phyloP scores from a whole-genome alignment of 1,140 invertebrate species.

The Arion vulgaris region DNA sequence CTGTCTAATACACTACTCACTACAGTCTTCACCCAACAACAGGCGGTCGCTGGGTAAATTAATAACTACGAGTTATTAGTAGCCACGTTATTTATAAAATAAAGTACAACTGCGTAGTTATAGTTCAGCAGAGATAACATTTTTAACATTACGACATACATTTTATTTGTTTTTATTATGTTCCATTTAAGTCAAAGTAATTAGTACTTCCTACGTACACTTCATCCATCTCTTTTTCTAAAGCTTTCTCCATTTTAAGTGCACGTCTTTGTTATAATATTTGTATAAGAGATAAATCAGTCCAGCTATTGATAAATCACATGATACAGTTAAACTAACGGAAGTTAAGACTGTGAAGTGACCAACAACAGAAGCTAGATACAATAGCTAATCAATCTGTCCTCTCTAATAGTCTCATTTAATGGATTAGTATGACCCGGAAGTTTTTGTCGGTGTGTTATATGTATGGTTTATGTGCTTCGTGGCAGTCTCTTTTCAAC shows the following conservation, averaged over 20 bases:
- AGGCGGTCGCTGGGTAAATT: too few relatives aligned
- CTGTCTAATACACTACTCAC: too few relatives aligned
- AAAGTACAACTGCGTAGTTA: too few relatives aligned
- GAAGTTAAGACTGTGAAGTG: not conserved
- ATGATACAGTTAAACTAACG: not conserved
- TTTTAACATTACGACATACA: too few relatives aligned
- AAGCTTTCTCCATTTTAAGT: conserved; percentile 17
- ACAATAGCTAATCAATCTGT: too few relatives aligned
- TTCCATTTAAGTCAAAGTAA: too few relatives aligned
- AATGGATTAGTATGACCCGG: conserved; percentile 23
- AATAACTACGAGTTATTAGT: too few relatives aligned
- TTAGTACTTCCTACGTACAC: not conserved
- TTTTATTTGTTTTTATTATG: too few relatives aligned
- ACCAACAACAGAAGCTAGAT: not conserved
- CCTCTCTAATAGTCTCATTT: not conserved
- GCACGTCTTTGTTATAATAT: not conserved
- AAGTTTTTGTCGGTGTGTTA: conserved; percentile 15
- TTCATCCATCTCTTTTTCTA: conserved; percentile 30
- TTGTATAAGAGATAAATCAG: not conserved
- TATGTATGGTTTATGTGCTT: too few relatives aligned
- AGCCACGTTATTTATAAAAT: too few relatives aligned
- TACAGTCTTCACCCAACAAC: too few relatives aligned
- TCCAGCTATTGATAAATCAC: not conserved
- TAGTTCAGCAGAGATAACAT: too few relatives aligned
- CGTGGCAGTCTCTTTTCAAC: conserved; percentile 8